phyloP scores from a whole-genome alignment of 2,888 invertebrate species.

The Chymomyza fuscimana region DNA sequence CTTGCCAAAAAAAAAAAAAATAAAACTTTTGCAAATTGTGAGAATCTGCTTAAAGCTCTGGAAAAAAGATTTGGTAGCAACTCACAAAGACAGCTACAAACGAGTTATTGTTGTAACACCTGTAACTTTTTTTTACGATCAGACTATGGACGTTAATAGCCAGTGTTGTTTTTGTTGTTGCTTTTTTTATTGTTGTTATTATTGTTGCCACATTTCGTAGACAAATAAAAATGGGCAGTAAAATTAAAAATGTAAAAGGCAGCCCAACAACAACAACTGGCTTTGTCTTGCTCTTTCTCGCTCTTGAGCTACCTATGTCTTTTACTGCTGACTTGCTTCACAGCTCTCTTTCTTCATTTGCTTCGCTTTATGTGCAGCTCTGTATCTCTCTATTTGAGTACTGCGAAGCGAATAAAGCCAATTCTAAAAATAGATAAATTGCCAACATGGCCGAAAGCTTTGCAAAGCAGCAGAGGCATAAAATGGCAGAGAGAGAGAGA shows the following conservation, averaged over 20 bases:
- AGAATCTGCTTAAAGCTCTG: neutral
- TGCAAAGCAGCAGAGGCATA: neutral
- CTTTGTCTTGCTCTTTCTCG: neutral
- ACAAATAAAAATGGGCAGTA: slow-evolving; percentile 38
- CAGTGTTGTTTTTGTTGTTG: neutral
- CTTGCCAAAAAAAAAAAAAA: neutral
- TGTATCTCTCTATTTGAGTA: neutral
- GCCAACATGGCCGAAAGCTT: slow-evolving; percentile 18
- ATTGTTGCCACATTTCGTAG: neutral
- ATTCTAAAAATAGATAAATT: slow-evolving; percentile 35
- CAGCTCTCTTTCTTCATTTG: neutral
- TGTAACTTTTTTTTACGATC: slow-evolving; percentile 2
- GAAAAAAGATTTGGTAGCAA: neutral
- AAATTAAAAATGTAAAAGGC: slow-evolving; percentile 56
- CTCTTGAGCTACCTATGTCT: neutral
- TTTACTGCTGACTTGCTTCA: neutral
- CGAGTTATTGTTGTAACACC: neutral
- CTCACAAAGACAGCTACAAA: neutral
- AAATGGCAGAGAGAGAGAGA: neutral
- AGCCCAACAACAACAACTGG: neutral
- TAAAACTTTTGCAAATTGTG: neutral
- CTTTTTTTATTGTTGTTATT: neutral
- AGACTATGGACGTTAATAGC: neutral
- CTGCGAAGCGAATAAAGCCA: slow-evolving; percentile 25
- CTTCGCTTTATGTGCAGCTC: neutral